phyloP scores from a whole-genome alignment of 2,797 vertebrate species.

The Cheirogaleus major region DNA sequence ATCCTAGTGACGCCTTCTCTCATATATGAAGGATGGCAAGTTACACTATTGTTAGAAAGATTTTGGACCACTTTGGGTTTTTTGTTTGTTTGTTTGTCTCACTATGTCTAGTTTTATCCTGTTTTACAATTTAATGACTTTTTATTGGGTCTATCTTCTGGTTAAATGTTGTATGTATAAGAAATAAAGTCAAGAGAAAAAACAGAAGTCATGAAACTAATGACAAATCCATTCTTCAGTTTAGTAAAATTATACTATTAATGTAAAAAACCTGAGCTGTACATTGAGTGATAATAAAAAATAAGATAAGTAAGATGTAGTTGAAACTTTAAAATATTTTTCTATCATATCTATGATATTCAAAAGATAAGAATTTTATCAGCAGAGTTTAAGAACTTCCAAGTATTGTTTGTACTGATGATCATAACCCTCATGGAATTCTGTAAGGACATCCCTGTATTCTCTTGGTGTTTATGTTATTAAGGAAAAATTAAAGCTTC shows the following conservation, averaged over 20 bases:
- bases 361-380: neutral
- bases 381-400: neutral
- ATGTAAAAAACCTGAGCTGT: constrained; percentile 18
- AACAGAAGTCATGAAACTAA: neutral
- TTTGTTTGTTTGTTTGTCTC: neutral
- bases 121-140: constrained; percentile 40
- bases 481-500: neutral
- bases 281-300: neutral
- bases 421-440: neutral
- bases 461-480: neutral
- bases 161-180: constrained; percentile 51
- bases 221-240: constrained; percentile 42
- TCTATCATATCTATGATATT: neutral
- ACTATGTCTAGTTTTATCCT: constrained; percentile 39
- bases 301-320: neutral
- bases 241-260: constrained; percentile 44
- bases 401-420: neutral
- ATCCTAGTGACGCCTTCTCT: neutral
- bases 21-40: neutral
- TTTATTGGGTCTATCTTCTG: constrained; percentile 20
- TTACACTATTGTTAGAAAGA: constrained; percentile 6
- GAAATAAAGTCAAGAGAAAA: constrained; percentile 40
- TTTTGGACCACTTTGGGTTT: neutral
- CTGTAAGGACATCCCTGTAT: neutral
- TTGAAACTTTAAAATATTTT: constrained; percentile 4